Evolutionary conservation across 1,140 invertebrate genomes (phyloP), one percentile per base, ranked within the genome.

Genomic region (Oppia nitens): DNA sequence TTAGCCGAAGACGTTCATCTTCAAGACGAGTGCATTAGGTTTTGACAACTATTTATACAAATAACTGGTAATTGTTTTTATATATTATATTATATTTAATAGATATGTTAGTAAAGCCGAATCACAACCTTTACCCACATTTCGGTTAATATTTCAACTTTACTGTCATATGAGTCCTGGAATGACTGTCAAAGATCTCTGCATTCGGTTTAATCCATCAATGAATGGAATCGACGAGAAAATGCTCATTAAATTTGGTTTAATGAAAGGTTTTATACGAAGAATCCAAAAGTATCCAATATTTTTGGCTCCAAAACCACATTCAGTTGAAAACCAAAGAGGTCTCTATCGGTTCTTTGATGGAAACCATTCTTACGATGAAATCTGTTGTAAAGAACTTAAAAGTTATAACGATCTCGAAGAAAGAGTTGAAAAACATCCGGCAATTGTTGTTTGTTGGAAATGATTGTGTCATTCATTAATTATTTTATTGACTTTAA

Each of bases 181-280:
- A 4, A 84, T 83, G 0, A 90, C 85, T 2, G 78, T 94, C 54
- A 80, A 81, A 64, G 83, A 89, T 60, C 75, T 96, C 0, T 94
- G 89, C 69, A 75, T 84, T 57, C 76, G 88, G 49, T 73, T 83
- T 64, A 83, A 83, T 73, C 85, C 85, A 11, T 78, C 83, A 60
- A 77, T 77, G 58, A 71, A 86, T 6, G 68, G 57, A 71, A 76
- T 75, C 45, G 71, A 75, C 66, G 73, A 73, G 65, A 69, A 86
- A n/a, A 83, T 82, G 65, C 76, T 96, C n/a, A 80, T 95, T 0
- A 84, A 89, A 66, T 95, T 92, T 75, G 89, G 89, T 1, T 71
- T 92, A 32, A 78, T 93, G 55, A 83, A 93, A 69, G 84, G 83
- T 0, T 74, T 68, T 3, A 67, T 95, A 59, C 78, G 85, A 47